Percentiles rank a stretch among this genome's conserved stretches.
These are phyloP conservation scores for Nannoperca obscura DNA, from an alignment of 2,797 vertebrate genomes.

Conservation along the genomic window DNA sequence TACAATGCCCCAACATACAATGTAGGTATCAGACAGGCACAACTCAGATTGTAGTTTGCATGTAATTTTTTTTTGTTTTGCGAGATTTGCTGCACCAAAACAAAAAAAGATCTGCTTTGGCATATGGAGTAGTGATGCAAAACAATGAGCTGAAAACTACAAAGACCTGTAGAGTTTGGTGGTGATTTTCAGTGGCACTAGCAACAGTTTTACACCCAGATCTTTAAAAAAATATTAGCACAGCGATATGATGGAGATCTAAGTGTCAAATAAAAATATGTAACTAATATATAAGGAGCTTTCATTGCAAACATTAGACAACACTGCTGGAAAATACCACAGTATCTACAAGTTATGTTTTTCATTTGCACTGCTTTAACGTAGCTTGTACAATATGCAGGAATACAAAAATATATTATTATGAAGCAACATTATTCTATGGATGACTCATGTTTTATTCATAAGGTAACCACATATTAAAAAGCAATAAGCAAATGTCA, in stretches of 20 bases:
- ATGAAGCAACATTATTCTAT: constrained; percentile 53
- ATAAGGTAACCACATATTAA: constrained; percentile 55
- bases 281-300: background rate
- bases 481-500: constrained; percentile 64
- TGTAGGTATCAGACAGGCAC: background rate
- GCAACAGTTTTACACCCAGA: background rate
- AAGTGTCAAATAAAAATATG: background rate
- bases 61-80: constrained; percentile 2
- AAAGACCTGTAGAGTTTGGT: background rate
- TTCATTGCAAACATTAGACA: constrained; percentile 4
- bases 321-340: background rate
- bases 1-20: background rate
- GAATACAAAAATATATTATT: constrained; percentile 61
- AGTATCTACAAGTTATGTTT: background rate
- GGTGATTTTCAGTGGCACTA: background rate
- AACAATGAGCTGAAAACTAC: constrained; percentile 1
- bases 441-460: constrained; percentile 68
- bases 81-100: background rate
- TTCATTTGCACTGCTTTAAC: constrained; percentile 7
- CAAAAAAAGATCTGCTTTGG: background rate
- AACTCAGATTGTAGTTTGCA: background rate
- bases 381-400: constrained; percentile 34
- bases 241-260: too few species aligned
- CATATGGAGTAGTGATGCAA: background rate
- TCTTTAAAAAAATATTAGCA: background rate